These are phyloP conservation scores for Barypeithes pellucidus DNA, from an alignment of 2,888 invertebrate genomes.

Conservation along the genomic window DNA sequence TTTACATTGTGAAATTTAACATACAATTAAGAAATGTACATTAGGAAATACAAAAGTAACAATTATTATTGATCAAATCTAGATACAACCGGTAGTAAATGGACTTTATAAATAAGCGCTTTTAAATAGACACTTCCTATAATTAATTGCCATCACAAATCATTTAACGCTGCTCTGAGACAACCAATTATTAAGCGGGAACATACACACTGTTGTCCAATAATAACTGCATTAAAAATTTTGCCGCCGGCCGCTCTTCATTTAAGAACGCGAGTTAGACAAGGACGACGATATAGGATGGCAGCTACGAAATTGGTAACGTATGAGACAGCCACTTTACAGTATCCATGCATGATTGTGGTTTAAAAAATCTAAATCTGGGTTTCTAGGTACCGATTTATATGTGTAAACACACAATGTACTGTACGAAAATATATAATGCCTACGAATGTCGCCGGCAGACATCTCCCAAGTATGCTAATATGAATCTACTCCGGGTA, in stretches of 20 bases:
- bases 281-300: too few relatives aligned
- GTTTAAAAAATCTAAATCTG: slow-evolving; percentile 51
- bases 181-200: slow-evolving; percentile 5
- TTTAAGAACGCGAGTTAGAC: too few relatives aligned
- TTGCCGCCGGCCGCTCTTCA: too few relatives aligned
- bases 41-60: neutral
- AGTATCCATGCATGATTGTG: slow-evolving; percentile 32
- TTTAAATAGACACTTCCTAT: neutral
- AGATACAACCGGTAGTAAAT: neutral
- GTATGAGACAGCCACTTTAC: slow-evolving; percentile 8
- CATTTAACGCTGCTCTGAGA: neutral
- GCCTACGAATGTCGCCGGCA: slow-evolving; percentile 56
- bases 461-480: slow-evolving; percentile 55
- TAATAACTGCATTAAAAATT: too few relatives aligned
- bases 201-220: neutral
- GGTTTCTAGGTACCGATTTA: slow-evolving; percentile 56
- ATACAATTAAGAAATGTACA: too few relatives aligned
- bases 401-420: slow-evolving; percentile 54
- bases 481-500: slow-evolving; percentile 51
- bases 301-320: too few relatives aligned
- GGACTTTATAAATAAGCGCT: neutral
- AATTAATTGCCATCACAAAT: slow-evolving; percentile 10
- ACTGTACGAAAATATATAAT: slow-evolving; percentile 55
- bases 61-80: neutral
- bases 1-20: too few relatives aligned